A percentile compares a stretch with the other conserved stretches of the same genome.
Conservation (phyloP, 2,113 vertebrate species). For the human (Homo sapiens) region GRCh38 chr7:66948501-66949000, state of each 20-base stretch:
- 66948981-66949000: background rate
- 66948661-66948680: constrained; percentile 91
- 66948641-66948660: constrained; percentile 96
- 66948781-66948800: background rate
- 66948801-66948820: background rate
- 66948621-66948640: constrained; percentile 97
- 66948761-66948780: background rate
- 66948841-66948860: background rate
- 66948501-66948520: background rate
- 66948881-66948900: background rate
- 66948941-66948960: background rate
- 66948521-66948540: constrained; percentile 45
- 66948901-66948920: background rate
- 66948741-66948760: background rate
- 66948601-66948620: constrained; percentile 95
- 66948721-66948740: background rate
- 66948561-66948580: constrained; percentile 98
- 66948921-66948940: background rate
- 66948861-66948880: constrained; percentile 24
- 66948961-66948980: background rate
- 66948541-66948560: constrained; percentile 95
- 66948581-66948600: constrained; percentile 95
- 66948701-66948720: background rate
- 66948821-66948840: background rate
- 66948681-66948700: constrained; percentile 98